Conservation (phyloP, 2,797 vertebrate genomes). For the Rhinella marina region DNA sequence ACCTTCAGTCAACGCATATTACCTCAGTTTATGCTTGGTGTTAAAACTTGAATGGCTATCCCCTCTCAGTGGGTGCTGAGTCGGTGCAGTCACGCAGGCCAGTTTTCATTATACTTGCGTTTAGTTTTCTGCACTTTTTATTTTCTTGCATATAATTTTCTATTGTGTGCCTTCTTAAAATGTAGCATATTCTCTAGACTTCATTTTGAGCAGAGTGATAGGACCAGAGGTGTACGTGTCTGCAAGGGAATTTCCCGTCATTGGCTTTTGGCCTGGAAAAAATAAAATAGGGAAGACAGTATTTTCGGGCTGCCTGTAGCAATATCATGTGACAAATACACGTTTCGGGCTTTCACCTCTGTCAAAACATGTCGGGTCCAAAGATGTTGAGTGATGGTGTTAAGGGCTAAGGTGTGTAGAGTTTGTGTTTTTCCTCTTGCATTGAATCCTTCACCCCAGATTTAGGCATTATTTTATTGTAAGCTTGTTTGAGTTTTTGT, state of each 20-base stretch:
- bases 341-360: conserved; percentile 21
- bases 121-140: conserved; percentile 56
- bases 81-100: conserved; percentile 53
- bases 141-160: conserved; percentile 52
- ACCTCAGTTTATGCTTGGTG: conserved; percentile 59
- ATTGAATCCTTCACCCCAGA: background rate
- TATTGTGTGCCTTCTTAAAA: conserved; percentile 62
- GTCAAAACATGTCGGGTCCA: conserved; percentile 48
- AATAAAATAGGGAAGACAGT: background rate
- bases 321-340: conserved; percentile 18
- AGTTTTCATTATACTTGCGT: conserved; percentile 59
- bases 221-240: conserved; percentile 10
- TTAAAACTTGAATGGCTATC: conserved; percentile 61
- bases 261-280: background rate
- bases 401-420: conserved; percentile 47
- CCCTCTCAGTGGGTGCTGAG: conserved; percentile 8
- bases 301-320: conserved; percentile 37
- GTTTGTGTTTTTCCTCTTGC: conserved; percentile 2
- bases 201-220: conserved; percentile 28
- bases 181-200: conserved; percentile 58
- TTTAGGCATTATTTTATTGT: conserved; percentile 26
- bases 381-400: conserved; percentile 33
- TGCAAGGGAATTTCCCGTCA: background rate
- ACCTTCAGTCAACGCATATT: conserved; percentile 56
- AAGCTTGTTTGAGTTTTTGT: background rate